Conservation (phyloP, 2,888 invertebrate species). For the Agriopis marginaria region DNA sequence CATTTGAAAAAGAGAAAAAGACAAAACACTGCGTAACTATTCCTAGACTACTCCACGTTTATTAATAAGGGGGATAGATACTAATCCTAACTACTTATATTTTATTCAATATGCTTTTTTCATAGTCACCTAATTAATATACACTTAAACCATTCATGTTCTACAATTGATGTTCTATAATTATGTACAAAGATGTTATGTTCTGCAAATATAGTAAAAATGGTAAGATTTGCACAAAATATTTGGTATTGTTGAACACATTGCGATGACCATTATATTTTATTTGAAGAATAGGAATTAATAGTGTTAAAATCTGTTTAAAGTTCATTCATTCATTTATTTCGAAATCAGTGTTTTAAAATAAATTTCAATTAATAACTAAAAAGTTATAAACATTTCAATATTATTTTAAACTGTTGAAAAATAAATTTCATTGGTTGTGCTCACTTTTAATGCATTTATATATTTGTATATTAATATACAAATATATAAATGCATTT, state of each 20-base stretch:
- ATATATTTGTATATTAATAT: neutral
- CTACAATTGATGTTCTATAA: slow-evolving; percentile 51
- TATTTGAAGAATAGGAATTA: slow-evolving; percentile 42
- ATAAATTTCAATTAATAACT: neutral
- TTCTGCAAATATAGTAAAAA: slow-evolving; percentile 59
- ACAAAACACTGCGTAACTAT: too few species aligned
- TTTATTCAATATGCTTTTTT: slow-evolving; percentile 42
- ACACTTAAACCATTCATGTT: slow-evolving; percentile 47
- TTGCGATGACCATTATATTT: slow-evolving; percentile 70
- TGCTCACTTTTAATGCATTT: slow-evolving; percentile 4
- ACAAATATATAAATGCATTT: too few species aligned
- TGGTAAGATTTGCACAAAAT: slow-evolving; percentile 67
- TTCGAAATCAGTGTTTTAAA: neutral
- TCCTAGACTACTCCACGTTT: too few species aligned
- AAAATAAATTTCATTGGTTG: neutral
- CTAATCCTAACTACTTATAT: slow-evolving; percentile 2
- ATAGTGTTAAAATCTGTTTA: slow-evolving; percentile 3
- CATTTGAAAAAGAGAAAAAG: too few species aligned
- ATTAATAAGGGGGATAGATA: too few species aligned
- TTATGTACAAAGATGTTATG: slow-evolving; percentile 62
- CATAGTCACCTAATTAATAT: slow-evolving; percentile 53
- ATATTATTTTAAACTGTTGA: neutral
- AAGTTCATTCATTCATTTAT: neutral
- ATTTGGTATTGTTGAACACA: slow-evolving; percentile 83
- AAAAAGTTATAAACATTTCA: neutral